These are phyloP conservation scores for Ptilodon capucinus DNA, from an alignment of 2,888 invertebrate genomes.

Conservation along the genomic window DNA sequence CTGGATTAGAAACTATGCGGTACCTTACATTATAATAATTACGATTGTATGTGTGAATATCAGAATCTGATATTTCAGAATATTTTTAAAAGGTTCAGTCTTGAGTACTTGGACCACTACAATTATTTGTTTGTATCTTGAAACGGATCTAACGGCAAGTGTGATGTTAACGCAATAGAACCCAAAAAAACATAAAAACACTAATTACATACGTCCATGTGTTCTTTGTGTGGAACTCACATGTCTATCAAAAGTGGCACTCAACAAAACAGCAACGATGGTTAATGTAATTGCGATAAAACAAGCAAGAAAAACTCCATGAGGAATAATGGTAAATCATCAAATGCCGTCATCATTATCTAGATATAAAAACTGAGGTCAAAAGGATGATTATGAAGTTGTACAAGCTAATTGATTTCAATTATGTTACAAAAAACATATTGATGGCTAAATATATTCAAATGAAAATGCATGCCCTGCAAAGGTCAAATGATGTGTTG, in stretches of 20 bases:
- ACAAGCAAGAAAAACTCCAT: background rate
- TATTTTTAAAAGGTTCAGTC: too few relatives aligned
- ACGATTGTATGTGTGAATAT: too few relatives aligned
- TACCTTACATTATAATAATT: too few relatives aligned
- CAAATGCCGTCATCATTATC: constrained; percentile 8
- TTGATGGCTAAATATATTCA: background rate
- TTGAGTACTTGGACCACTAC: background rate
- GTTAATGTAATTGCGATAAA: background rate
- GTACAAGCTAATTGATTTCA: constrained; percentile 10
- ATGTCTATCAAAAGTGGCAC: background rate
- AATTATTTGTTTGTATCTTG: background rate
- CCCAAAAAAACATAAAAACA: constrained; percentile 13
- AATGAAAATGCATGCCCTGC: background rate
- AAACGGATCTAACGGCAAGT: background rate
- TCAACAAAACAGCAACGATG: constrained; percentile 10
- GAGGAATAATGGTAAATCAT: background rate
- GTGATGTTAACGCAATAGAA: constrained; percentile 16
- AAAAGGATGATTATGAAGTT: constrained; percentile 4
- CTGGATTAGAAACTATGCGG: too few relatives aligned
- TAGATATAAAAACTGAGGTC: constrained; percentile 9
- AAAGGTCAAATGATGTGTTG: background rate
- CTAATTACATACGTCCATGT: background rate
- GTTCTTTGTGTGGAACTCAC: constrained; percentile 4
- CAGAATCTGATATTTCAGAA: too few relatives aligned
- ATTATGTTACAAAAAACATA: background rate